Percentiles rank a stretch among this genome's conserved stretches.
phyloP scores from a whole-genome alignment of 2,888 invertebrate species.

The Punctoribates punctum region DNA sequence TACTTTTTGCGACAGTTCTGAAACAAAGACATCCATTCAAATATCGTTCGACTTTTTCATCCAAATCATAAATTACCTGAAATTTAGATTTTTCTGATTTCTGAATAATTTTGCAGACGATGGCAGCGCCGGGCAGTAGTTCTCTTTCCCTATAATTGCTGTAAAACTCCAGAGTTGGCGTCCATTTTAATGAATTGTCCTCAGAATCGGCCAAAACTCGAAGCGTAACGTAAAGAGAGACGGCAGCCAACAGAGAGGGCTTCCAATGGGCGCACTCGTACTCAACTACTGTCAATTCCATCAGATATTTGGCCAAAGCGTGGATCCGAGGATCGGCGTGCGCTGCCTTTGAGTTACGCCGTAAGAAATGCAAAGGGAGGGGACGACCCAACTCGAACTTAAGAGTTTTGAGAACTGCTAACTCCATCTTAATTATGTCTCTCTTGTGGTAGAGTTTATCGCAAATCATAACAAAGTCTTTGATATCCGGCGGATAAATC shows the following conservation, averaged over 20 bases:
- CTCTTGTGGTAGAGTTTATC: conserved; percentile 75
- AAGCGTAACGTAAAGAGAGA: conserved; percentile 71
- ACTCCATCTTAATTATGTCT: conserved; percentile 79
- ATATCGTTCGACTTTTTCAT: neutral
- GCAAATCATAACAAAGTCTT: conserved; percentile 85
- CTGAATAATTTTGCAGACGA: conserved; percentile 66
- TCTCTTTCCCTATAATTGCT: conserved; percentile 69
- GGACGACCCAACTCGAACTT: conserved; percentile 80
- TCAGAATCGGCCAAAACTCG: conserved; percentile 51
- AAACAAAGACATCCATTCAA: neutral
- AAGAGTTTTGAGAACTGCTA: conserved; percentile 68
- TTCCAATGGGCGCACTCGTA: conserved; percentile 69
- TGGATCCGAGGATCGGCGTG: conserved; percentile 68
- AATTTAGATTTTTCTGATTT: conserved; percentile 68
- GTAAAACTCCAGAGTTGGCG: conserved; percentile 68
- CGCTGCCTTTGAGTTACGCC: conserved; percentile 62
- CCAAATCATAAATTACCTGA: conserved; percentile 58
- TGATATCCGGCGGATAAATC: conserved; percentile 77
- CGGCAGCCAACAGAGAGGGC: conserved; percentile 80
- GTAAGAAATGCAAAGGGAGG: conserved; percentile 78
- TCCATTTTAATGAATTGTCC: conserved; percentile 62
- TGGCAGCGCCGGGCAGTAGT: conserved; percentile 65
- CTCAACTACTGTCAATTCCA: conserved; percentile 77
- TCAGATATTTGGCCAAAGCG: conserved; percentile 81
- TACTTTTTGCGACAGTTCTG: conserved; percentile 56